Evolutionary conservation across 2,888 invertebrate species (phyloP).

Genomic region (Spodoptera exigua): DNA sequence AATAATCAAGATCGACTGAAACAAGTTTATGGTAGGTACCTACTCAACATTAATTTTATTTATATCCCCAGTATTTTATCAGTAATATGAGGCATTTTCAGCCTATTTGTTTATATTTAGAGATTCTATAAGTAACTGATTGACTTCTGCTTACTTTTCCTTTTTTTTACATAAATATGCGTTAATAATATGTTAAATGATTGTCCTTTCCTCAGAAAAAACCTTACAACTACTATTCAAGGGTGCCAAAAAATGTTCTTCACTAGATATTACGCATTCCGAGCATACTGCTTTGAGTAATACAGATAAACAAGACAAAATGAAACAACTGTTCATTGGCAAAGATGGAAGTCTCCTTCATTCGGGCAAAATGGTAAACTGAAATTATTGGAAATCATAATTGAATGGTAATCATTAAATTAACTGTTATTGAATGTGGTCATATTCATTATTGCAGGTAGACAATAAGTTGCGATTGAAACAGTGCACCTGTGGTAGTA

Average conservation of each 20-base stretch:
- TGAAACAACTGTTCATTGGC: constrained; percentile 81
- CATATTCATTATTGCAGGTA: constrained; percentile 50
- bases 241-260: constrained; percentile 75
- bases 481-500: constrained; percentile 65
- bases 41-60: no score
- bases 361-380: constrained; percentile 70
- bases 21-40: constrained; percentile 76
- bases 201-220: constrained; percentile 68
- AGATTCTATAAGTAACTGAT: no score
- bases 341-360: constrained; percentile 76
- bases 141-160: no score
- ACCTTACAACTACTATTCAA: constrained; percentile 77
- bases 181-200: no score
- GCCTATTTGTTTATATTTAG: no score
- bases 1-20: constrained; percentile 80
- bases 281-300: constrained; percentile 27
- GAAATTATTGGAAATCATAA: neutral
- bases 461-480: constrained; percentile 35
- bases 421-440: neutral
- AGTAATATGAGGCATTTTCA: no score
- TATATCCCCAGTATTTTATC: no score
- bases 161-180: no score
- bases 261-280: constrained; percentile 42
- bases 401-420: neutral
- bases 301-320: constrained; percentile 68